Evolutionary conservation across 2,888 invertebrate species (phyloP).

Genomic region (Eupithecia exiguata): DNA sequence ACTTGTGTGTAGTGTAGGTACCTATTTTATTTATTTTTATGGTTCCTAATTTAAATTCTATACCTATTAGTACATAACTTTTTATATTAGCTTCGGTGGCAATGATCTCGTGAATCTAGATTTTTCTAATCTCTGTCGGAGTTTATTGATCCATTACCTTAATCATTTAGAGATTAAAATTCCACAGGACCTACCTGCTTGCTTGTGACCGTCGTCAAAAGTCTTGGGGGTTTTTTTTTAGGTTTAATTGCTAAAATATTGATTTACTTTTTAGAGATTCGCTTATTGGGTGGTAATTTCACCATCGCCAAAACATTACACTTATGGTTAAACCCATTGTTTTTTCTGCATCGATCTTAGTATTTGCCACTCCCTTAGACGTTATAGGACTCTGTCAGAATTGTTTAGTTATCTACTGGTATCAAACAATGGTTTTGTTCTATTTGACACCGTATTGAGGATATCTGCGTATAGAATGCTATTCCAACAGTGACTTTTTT

Average conservation of each 20-base stretch:
- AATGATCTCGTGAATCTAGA: conserved; percentile 40
- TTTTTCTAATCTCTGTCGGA: conserved; percentile 31
- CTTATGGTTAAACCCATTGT: background rate
- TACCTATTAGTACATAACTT: conserved; percentile 38
- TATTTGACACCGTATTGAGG: background rate
- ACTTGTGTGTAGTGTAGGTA: conserved; percentile 25
- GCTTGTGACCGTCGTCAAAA: conserved; percentile 25
- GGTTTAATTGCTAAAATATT: background rate
- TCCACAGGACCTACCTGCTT: conserved; percentile 24
- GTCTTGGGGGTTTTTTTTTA: background rate
- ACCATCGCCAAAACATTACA: background rate
- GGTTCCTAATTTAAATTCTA: conserved; percentile 39
- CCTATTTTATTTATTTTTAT: conserved; percentile 35
- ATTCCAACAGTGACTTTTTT: background rate
- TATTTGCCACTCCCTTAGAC: background rate
- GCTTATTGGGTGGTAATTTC: background rate
- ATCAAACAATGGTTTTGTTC: background rate
- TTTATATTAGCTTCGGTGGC: conserved; percentile 36
- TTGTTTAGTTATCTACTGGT: background rate
- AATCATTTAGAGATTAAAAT: conserved; percentile 22
- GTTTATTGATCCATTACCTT: conserved; percentile 28
- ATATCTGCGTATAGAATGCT: background rate
- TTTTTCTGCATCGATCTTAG: background rate
- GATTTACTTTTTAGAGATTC: background rate
- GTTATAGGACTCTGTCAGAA: background rate